Conservation (phyloP, 2,888 invertebrate genomes). For the Morpho achilles region DNA sequence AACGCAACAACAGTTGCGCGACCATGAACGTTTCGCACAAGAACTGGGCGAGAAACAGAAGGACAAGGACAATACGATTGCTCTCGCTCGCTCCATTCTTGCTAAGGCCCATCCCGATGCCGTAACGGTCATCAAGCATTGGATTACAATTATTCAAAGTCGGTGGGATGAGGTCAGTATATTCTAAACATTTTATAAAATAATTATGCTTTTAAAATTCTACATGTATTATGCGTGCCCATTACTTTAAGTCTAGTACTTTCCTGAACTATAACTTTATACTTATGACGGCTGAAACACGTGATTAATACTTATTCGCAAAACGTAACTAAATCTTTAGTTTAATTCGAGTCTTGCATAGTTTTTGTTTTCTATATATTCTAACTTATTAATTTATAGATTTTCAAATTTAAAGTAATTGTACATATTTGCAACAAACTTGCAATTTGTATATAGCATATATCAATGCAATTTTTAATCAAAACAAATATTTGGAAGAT, state of each 20-base stretch:
- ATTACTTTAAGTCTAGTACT: too few relatives aligned
- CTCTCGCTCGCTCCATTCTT: conserved; percentile 92
- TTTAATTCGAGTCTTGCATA: too few relatives aligned
- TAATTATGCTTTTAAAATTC: not conserved
- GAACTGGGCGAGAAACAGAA: conserved; percentile 91
- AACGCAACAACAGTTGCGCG: conserved; percentile 89
- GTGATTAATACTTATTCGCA: too few relatives aligned
- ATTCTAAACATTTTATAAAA: not conserved
- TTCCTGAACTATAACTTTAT: too few relatives aligned
- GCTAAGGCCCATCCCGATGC: conserved; percentile 98
- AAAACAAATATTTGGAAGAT: conserved; percentile 3
- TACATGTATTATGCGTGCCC: too few relatives aligned
- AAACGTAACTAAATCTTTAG: too few relatives aligned
- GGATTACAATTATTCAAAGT: conserved; percentile 97
- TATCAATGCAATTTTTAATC: conserved; percentile 1
- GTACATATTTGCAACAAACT: conserved; percentile 6
- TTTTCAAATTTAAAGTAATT: too few relatives aligned
- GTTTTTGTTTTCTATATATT: too few relatives aligned
- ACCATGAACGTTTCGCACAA: conserved; percentile 91
- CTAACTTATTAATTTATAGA: too few relatives aligned
- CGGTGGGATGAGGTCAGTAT: conserved; percentile 93
- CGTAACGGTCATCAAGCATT: conserved; percentile 98
- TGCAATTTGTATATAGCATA: not conserved
- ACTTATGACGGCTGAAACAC: too few relatives aligned
- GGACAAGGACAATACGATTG: conserved; percentile 92